Conservation (phyloP, 2,888 invertebrate genomes). For the Lasioglossum leucozonium region DNA sequence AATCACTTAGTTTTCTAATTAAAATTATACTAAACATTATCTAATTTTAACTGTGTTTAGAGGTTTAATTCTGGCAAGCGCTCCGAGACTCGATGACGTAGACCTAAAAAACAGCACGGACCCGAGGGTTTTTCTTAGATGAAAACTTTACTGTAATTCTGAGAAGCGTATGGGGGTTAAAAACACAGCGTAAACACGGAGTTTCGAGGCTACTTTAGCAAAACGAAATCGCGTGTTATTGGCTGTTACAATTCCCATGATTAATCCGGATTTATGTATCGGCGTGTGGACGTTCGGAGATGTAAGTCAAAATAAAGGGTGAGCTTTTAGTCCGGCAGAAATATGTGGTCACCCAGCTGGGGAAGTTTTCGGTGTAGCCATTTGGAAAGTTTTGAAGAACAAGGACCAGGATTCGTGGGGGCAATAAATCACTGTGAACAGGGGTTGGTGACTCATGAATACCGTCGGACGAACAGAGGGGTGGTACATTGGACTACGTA, state of each 20-base stretch:
- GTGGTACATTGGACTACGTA: constrained; percentile 16
- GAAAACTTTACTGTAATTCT: not conserved
- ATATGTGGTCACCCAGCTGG: constrained; percentile 21
- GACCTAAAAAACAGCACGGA: too few relatives aligned
- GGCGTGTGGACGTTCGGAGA: not conserved
- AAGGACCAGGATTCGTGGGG: constrained; percentile 21
- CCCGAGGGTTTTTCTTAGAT: too few relatives aligned
- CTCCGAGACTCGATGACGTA: too few relatives aligned
- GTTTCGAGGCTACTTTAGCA: not conserved
- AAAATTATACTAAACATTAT: too few relatives aligned
- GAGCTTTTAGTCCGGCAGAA: constrained; percentile 8
- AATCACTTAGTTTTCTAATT: too few relatives aligned
- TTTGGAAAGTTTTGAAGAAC: constrained; percentile 36
- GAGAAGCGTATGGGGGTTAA: not conserved
- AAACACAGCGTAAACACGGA: not conserved
- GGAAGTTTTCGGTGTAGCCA: constrained; percentile 28
- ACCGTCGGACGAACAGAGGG: constrained; percentile 14
- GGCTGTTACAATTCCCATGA: not conserved
- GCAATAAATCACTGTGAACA: constrained; percentile 37
- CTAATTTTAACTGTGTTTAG: too few relatives aligned
- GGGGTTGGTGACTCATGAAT: constrained; percentile 39
- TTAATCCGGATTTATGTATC: not conserved
- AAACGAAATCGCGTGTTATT: not conserved
- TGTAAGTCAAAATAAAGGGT: constrained; percentile 9
- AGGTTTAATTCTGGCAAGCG: too few relatives aligned